These are phyloP conservation scores for Bombyx mandarina DNA, from an alignment of 1,140 invertebrate genomes.

Conservation along the genomic window DNA sequence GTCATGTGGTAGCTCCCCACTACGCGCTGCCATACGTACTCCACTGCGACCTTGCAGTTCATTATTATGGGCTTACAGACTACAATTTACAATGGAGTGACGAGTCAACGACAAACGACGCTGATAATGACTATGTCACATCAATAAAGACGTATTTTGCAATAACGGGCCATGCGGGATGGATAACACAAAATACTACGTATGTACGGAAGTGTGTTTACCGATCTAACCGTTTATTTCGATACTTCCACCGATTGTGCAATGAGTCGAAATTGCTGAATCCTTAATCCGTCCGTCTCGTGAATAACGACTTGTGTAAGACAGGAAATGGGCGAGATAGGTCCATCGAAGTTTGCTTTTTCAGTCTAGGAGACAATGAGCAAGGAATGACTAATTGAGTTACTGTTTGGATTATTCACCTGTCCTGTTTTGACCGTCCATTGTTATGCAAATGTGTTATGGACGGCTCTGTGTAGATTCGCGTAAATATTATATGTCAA, in stretches of 20 bases:
- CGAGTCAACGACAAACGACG: conserved; percentile 45
- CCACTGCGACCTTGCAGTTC: conserved; percentile 52
- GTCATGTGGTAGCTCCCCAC: conserved; percentile 37
- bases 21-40: conserved; percentile 15
- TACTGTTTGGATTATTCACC: conserved; percentile 2
- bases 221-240: conserved; percentile 15
- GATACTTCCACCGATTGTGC: conserved; percentile 27
- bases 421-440: conserved; percentile 10
- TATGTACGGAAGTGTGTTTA: conserved; percentile 5
- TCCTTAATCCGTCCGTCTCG: background rate
- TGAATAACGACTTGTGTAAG: background rate
- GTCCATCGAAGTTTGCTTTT: background rate
- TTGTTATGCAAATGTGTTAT: conserved; percentile 42
- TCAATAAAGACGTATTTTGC: conserved; percentile 32
- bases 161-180: conserved; percentile 28
- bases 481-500: background rate
- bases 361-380: background rate
- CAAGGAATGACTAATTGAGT: background rate
- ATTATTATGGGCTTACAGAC: conserved; percentile 62
- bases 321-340: background rate
- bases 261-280: conserved; percentile 28
- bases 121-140: conserved; percentile 39
- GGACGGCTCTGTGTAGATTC: background rate
- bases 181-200: conserved; percentile 4
- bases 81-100: conserved; percentile 62